Base-by-base conservation (phyloP, 2,113 vertebrate genomes). In the Heterotis niloticus region DNA sequence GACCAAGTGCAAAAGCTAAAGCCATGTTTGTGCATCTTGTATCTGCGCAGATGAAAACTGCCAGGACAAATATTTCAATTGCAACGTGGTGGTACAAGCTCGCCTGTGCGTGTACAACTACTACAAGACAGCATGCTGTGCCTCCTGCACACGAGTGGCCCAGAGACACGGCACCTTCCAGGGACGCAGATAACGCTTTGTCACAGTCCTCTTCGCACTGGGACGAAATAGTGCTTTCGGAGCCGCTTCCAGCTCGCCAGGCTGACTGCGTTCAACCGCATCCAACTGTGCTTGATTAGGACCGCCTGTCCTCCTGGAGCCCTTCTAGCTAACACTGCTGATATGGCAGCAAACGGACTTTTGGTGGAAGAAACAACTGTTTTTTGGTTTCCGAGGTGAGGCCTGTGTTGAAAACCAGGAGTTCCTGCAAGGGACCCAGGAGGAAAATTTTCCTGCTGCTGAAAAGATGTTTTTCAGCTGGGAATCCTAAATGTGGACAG, bases 61-160 rank as follows among this genome's bases (percentile, higher is more conserved):
- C 90, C 91, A 90, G 86, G 96, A 99, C 82, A 95, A 96, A 80
- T 96, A 97, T 87, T 98, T 94, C 91, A 98, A 98, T 86, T 99
- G 97, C 91, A 98, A 97, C 0, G 96, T 98, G 88, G 97, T 98
- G 88, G 96, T 97, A 12, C 97, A 98, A 87, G 97, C 97, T 1
- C 94, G 96, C 9, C 95, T 99, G 29, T 98, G 97, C 0, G 97
- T 99, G 81, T 99, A 98, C 79, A 93, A 94, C 82, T 98, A 98
- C 75, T 98, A 99, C 91, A 94, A 95, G 89, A 94, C 89, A 0
- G 93, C 94, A 4, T 99, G 97, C 82, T 98, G 97, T 0, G 94
- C 92, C 0, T 98, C 97, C 0, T 99, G 97, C 64, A 89, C 89
- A 0, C 93, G 93, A 0, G 93, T 90, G 83, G 90, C 94, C 17